Conservation (phyloP, 2,888 invertebrate genomes). For the Lasioglossum marginatum region DNA sequence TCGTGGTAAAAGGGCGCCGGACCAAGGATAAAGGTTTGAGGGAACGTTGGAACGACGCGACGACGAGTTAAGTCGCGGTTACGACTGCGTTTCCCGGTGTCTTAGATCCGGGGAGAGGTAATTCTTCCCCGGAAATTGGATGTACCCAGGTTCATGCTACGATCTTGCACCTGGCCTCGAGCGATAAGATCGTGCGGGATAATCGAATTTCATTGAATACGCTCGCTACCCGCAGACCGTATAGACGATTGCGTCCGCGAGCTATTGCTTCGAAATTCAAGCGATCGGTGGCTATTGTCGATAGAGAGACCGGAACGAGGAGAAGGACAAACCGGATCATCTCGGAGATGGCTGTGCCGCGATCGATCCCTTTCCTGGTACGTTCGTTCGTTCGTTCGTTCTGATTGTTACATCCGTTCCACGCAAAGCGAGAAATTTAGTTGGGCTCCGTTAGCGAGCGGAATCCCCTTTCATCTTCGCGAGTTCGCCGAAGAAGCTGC, state of each 20-base stretch:
- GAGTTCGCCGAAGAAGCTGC: not conserved
- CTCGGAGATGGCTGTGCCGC: constrained; percentile 32
- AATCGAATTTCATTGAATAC: constrained; percentile 78
- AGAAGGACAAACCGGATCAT: constrained; percentile 57
- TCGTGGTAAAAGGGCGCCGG: not conserved
- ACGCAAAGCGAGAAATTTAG: constrained; percentile 34
- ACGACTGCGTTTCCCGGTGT: constrained; percentile 68
- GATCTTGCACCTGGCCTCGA: constrained; percentile 73
- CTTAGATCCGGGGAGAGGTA: constrained; percentile 73
- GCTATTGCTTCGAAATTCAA: constrained; percentile 67
- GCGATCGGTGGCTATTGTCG: constrained; percentile 53
- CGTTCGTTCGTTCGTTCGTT: not conserved
- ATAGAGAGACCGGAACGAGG: constrained; percentile 42
- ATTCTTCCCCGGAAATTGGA: constrained; percentile 82
- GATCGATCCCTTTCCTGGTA: constrained; percentile 33
- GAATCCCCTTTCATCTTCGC: constrained; percentile 25
- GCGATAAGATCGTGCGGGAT: constrained; percentile 74
- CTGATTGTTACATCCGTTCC: constrained; percentile 36
- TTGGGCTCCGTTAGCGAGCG: not conserved
- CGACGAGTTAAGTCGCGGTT: constrained; percentile 76
- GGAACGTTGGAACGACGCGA: constrained; percentile 41
- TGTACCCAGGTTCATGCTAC: constrained; percentile 66
- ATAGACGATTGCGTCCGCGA: constrained; percentile 65
- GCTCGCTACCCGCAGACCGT: constrained; percentile 59
- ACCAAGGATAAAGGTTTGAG: not conserved